phyloP scores from a whole-genome alignment of 2,888 invertebrate genomes.

The Sthenelais limicola region DNA sequence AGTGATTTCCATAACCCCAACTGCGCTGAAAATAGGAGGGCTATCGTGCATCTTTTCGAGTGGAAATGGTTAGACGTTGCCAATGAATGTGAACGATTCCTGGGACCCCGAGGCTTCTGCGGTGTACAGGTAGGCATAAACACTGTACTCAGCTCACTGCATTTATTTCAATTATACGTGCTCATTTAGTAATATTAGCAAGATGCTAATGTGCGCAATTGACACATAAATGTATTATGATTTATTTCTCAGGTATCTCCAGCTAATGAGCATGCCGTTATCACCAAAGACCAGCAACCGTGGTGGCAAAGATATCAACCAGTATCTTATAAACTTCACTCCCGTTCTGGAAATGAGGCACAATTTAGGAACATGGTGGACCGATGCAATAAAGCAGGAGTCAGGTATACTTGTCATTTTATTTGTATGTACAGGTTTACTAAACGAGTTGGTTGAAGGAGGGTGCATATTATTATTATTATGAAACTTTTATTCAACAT shows the following conservation, averaged over 20 bases:
- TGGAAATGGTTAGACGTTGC: conserved; percentile 70
- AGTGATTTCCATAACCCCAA: conserved; percentile 48
- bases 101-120: conserved; percentile 66
- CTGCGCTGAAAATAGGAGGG: conserved; percentile 61
- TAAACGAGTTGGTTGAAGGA: not conserved
- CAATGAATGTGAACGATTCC: conserved; percentile 65
- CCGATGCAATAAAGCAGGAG: conserved; percentile 60
- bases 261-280: conserved; percentile 59
- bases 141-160: no score
- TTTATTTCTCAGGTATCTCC: conserved; percentile 62
- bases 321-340: conserved; percentile 61
- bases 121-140: conserved; percentile 66
- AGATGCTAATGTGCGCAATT: no score
- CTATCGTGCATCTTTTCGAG: conserved; percentile 68
- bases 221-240: no score
- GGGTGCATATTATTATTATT: not conserved
- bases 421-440: no score
- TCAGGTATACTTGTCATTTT: no score
- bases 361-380: conserved; percentile 61
- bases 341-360: conserved; percentile 61
- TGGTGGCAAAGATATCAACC: conserved; percentile 69
- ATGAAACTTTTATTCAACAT: not conserved
- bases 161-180: no score
- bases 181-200: no score
- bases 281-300: conserved; percentile 56